Evolutionary conservation across 2,888 invertebrate genomes (phyloP), one percentile per base, ranked within the genome.

Genomic region (Camponotus fellah): DNA sequence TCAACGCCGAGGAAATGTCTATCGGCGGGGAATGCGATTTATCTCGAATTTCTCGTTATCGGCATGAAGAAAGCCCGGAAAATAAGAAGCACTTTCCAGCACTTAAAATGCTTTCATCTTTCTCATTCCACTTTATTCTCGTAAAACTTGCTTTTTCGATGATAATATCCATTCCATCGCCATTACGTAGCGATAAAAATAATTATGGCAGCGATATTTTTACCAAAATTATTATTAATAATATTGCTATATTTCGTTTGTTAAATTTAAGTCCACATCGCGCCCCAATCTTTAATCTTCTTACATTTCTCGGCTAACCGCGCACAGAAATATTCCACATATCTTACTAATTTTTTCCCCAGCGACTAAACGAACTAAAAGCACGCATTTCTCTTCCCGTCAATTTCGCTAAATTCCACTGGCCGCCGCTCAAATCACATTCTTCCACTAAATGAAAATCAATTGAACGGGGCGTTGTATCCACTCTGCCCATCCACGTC

Each of bases 11-110:
- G 43, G 62, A 69, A 72, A 82, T 82, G 58, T 69, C 53, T 53
- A 69, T 53, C 58, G 71, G 32, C 34, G 32, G 3, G 32, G n/a
- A 76, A 64, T 71, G 76, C 14, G 81, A 75, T 88, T 65, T 62
- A 64, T 58, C 75, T 82, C 46, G 53, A 62, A 56, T 66, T 26
- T 34, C 77, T 68, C 65, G 74, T 84, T 71, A 81, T 68, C 60
- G 43, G 12, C 12, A 2, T 8, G 56, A 53, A 40, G 60, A 56
- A 49, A 56, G 60, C 37, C 10, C 10, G 68, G 53, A 60, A 88
- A 87, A 83, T 58, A 81, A 88, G 88, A 64, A 81, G 80, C 83
- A 64, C 66, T 81, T 60, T 17, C 12, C 69, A 49, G 46, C 83
- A 64, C 79, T 86, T 68, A 46, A 82, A 62, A 53, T 40, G 76